Evolutionary conservation across 1,140 invertebrate species (phyloP).

Genomic region (Drosophila mojavensis): DNA sequence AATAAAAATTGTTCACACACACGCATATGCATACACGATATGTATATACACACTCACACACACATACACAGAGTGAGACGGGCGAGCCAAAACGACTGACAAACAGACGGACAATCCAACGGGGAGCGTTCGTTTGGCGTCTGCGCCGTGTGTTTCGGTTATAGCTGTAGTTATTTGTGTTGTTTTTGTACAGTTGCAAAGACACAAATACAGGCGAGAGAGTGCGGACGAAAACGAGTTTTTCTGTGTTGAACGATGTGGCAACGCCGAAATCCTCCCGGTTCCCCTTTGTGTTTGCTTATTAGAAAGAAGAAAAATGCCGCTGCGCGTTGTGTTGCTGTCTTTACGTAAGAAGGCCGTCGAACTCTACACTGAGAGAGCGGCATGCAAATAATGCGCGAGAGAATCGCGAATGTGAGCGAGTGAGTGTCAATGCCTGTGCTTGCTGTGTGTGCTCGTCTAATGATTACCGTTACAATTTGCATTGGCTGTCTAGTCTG

Average conservation of each 20-base stretch:
- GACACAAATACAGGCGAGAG: slow-evolving; percentile 51
- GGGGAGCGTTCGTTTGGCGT: slow-evolving; percentile 65
- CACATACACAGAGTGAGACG: slow-evolving; percentile 21
- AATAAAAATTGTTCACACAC: slow-evolving; percentile 73
- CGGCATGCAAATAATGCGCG: slow-evolving; percentile 56
- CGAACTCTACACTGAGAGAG: slow-evolving; percentile 68
- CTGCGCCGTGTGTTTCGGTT: slow-evolving; percentile 61
- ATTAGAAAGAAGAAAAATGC: slow-evolving; percentile 75
- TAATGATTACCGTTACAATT: slow-evolving; percentile 81
- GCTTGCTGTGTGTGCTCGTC: slow-evolving; percentile 43
- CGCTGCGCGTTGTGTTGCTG: slow-evolving; percentile 56
- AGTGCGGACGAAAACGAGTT: slow-evolving; percentile 67
- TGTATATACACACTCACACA: slow-evolving; percentile 3
- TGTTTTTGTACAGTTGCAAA: slow-evolving; percentile 81
- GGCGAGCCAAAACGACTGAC: slow-evolving; percentile 35
- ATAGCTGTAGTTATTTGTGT: slow-evolving; percentile 53
- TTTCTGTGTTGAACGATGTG: slow-evolving; percentile 58
- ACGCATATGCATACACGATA: slow-evolving; percentile 26
- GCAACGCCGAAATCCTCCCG: slow-evolving; percentile 54
- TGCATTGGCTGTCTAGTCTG: slow-evolving; percentile 74
- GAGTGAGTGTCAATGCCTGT: not conserved
- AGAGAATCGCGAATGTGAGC: slow-evolving; percentile 30
- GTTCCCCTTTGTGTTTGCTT: slow-evolving; percentile 51
- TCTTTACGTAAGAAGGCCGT: slow-evolving; percentile 81
- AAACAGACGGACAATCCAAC: slow-evolving; percentile 35